phyloP scores from a whole-genome alignment of 2,797 vertebrate genomes.

The Nannoperca obscura region DNA sequence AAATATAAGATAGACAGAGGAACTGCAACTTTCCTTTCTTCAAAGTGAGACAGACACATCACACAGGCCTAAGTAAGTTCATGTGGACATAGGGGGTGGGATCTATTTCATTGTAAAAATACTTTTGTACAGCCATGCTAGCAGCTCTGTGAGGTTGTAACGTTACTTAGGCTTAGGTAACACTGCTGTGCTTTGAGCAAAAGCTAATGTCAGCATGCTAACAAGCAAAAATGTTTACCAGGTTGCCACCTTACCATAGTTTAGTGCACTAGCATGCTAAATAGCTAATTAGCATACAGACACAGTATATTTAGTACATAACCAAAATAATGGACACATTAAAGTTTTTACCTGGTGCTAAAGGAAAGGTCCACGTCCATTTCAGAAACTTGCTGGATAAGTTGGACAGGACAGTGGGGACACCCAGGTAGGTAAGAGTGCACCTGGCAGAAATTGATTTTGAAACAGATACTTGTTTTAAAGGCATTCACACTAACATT shows the following conservation, averaged over 20 bases:
- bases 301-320: not conserved
- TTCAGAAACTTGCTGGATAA: conserved; percentile 87
- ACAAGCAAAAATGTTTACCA: no score
- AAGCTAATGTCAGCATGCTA: not conserved
- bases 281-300: no score
- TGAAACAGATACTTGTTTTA: not conserved
- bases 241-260: no score
- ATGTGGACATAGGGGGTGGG: no score
- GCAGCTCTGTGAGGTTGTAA: not conserved
- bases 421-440: conserved; percentile 72
- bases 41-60: no score
- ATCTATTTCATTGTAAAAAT: no score
- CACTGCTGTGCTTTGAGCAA: not conserved
- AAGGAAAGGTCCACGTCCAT: conserved; percentile 63
- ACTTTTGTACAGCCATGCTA: not conserved
- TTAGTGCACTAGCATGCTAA: not conserved
- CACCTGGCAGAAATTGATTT: not conserved
- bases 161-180: no score
- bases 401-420: conserved; percentile 68
- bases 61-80: no score
- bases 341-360: not conserved
- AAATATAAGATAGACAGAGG: no score
- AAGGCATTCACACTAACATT: not conserved
- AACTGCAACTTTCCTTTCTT: no score
- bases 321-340: not conserved